Evolutionary conservation across 2,888 invertebrate species (phyloP).

Genomic region (Campaea margaritaria): DNA sequence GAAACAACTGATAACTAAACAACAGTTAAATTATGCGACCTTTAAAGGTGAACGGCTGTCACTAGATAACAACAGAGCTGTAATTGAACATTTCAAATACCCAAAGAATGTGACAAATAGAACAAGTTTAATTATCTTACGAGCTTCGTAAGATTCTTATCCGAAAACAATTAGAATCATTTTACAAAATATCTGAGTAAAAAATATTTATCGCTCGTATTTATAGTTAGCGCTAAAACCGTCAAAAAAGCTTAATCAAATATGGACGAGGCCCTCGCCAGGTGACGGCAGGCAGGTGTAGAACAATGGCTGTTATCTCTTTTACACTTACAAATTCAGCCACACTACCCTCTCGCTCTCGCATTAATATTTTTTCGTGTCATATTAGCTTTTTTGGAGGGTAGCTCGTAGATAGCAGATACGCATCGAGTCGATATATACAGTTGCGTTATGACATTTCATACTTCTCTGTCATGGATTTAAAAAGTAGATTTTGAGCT

Average conservation of each 20-base stretch:
- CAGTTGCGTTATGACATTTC: slow-evolving; percentile 67
- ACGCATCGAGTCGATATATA: slow-evolving; percentile 60
- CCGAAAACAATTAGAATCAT: neutral
- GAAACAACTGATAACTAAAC: slow-evolving; percentile 39
- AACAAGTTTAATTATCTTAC: slow-evolving; percentile 4
- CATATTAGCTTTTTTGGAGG: slow-evolving; percentile 65
- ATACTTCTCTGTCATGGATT: slow-evolving; percentile 64
- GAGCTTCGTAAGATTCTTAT: neutral
- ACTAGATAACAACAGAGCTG: slow-evolving; percentile 37
- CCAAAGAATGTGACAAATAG: slow-evolving; percentile 8
- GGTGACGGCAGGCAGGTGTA: slow-evolving; percentile 79
- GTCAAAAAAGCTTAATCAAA: slow-evolving; percentile 78
- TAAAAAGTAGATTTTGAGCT: slow-evolving; percentile 69
- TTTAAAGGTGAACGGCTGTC: slow-evolving; percentile 56
- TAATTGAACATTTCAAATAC: slow-evolving; percentile 22
- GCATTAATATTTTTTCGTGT: slow-evolving; percentile 66
- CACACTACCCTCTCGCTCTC: slow-evolving; percentile 46
- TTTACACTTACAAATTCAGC: slow-evolving; percentile 54
- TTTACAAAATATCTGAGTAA: neutral
- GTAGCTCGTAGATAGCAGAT: slow-evolving; percentile 47
- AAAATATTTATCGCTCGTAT: slow-evolving; percentile 47
- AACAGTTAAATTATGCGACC: slow-evolving; percentile 48
- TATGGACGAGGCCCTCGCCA: slow-evolving; percentile 73
- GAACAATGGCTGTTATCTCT: slow-evolving; percentile 66
- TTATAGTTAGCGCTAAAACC: slow-evolving; percentile 70